Base-by-base conservation (phyloP, 2,888 invertebrate genomes). In the Noctua janthina region DNA sequence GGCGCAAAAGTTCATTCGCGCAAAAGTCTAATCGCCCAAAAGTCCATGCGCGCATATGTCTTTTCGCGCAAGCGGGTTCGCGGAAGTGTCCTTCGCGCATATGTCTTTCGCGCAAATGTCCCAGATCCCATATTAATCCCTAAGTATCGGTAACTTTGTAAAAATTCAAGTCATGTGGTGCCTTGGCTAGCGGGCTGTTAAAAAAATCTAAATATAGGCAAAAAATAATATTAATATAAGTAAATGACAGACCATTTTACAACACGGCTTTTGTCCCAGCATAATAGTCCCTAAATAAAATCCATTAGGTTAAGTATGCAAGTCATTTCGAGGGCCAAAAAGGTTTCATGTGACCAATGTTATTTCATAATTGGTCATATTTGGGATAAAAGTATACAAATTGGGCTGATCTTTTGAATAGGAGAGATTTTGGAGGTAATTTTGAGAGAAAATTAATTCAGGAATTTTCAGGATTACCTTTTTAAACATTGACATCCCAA, bases 301-400 rank as follows among this genome's bases (percentile, higher is more conserved):
- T 72, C 89, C 89, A 89, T 89, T 89, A 84, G 11, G 70, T 23
- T 43, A 75, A 79, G 39, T 78, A 76, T 84, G 86, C 79, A 84
- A 82, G 89, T 88, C 87, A 88, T 88, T 86, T 82, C 29, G 43
- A 74, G 79, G 84, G 81, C 74, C 76, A 77, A 84, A 88, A 88
- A 81, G 85, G 85, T 82, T 87, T 78, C 39, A 78, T 84, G 73
- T 83, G 76, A 75, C 70, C 79, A 70, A 76, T 68, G 69, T 71
- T 29, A 69, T 83, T 81, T 68, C 73, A 73, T 82, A 87, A 74
- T 73, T 76, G 73, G 62, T 77, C 54, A 74, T 75, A 56, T 76
- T 79, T 73, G 10, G 54, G 15, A 39, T 77, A 29, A 74, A 82
- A 79, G 29, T 67, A 62, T 66, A 49, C 74, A 73, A 85, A 75